Percentiles rank a stretch among this genome's conserved stretches.
phyloP scores from a whole-genome alignment of 2,888 invertebrate genomes.

The Caenorhabditis macrosperma region DNA sequence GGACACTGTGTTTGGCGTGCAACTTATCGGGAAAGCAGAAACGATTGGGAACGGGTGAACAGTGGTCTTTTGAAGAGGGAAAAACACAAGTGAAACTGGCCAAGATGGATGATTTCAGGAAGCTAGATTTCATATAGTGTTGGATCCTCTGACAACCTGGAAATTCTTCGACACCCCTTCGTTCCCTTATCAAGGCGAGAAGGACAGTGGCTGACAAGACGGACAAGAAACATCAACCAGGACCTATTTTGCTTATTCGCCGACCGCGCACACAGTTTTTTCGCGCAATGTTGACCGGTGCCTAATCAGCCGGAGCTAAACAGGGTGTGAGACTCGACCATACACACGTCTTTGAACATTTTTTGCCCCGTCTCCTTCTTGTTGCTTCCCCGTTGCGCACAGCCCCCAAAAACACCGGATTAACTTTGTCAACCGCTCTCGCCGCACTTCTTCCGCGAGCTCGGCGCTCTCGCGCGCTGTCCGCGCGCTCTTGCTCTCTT shows the following conservation, averaged over 20 bases:
- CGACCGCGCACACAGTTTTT: conserved; percentile 14
- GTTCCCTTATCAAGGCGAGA: background rate
- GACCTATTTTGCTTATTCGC: background rate
- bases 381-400: background rate
- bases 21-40: conserved; percentile 38
- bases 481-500: conserved; percentile 40
- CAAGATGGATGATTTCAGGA: no score
- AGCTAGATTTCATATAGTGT: no score
- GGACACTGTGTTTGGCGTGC: conserved; percentile 42
- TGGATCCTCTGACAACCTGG: no score
- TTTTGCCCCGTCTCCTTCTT: conserved; percentile 7
- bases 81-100: background rate
- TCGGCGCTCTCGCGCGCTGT: conserved; percentile 4
- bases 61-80: conserved; percentile 14
- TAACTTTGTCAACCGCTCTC: conserved; percentile 40
- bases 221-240: conserved; percentile 26
- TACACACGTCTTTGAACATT: conserved; percentile 33
- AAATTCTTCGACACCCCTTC: no score
- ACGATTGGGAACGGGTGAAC: background rate
- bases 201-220: conserved; percentile 4
- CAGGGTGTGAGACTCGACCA: conserved; percentile 52
- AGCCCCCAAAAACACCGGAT: conserved; percentile 46
- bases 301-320: conserved; percentile 51
- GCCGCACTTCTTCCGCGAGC: conserved; percentile 41
- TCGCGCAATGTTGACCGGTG: conserved; percentile 45